Base-by-base conservation (phyloP, 2,888 invertebrate genomes). In the Trachelus iudaicus region DNA sequence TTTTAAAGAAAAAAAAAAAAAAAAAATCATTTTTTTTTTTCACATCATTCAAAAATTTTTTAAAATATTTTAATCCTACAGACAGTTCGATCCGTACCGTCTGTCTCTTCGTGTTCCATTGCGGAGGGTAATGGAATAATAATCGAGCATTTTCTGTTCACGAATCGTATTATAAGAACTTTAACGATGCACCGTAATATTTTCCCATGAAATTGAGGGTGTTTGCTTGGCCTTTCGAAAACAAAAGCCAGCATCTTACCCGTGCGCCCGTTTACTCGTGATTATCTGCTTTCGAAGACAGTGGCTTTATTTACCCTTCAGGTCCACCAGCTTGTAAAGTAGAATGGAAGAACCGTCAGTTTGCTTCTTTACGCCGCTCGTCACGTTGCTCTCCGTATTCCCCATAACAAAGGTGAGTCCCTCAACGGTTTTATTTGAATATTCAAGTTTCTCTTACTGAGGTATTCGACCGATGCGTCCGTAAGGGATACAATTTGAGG, bases 351-450 rank as follows among this genome's bases (percentile, higher is more conserved):
- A 96, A 23, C 96, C 95, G 34, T 97, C 97, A 3, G 98, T 98
- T 91, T 99, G 98, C 85, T 98, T 98, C 91, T 98, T 99, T 31
- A 99, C 98, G 73, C 98, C 98, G 91, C 97, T 97, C 0, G 97
- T 97, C 1, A 98, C 98, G 80, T 96, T 96, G 87, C 96, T 96
- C 88, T 96, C 96, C 3, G 96, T 96, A 93, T 96, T 96, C 90
- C 96, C 96, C 96, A 95, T 95, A 69, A 83, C 92, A 79, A 56
- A 56, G 56, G 56, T 56, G 23, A 56, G 56, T 56, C 9, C 56
- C 15, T 23, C 9, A 23, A 23, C 56, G 56, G 56, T 23, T 56
- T 23, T 56, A 15, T 56, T 40, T 56, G 23, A 56, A 56, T 9
- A 56, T 56, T 56, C 9, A 9, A 9, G 1, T 56, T 56, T 56